phyloP scores from a whole-genome alignment of 2,888 invertebrate genomes.

The Escarpia spicata region DNA sequence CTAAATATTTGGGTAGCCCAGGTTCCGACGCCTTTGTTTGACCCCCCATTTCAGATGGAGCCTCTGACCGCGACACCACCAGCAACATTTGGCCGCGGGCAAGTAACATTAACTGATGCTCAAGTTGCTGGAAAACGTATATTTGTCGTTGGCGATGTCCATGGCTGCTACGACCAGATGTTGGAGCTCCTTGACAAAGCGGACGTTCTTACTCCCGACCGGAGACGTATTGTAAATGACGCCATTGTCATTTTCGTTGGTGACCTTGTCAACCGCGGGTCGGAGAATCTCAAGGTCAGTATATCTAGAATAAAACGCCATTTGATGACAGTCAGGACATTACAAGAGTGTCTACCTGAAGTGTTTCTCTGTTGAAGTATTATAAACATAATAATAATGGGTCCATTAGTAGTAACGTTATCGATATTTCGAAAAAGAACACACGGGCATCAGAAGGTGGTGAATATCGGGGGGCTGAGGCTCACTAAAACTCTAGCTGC shows the following conservation, averaged over 20 bases:
- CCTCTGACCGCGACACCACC: neutral
- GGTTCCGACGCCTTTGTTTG: no score
- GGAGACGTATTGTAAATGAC: slow-evolving; percentile 34
- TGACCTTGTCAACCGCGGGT: slow-evolving; percentile 64
- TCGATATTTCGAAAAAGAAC: no score
- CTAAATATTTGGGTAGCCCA: no score
- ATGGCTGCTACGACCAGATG: slow-evolving; percentile 64
- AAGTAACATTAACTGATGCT: slow-evolving; percentile 22
- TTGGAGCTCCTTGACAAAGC: slow-evolving; percentile 50
- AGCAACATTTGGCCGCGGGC: neutral
- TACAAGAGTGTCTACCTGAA: neutral
- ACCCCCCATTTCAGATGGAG: no score
- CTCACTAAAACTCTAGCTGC: no score
- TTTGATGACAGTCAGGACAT: slow-evolving; percentile 38
- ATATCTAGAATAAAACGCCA: slow-evolving; percentile 36
- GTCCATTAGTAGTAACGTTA: no score
- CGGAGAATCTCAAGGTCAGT: slow-evolving; percentile 55
- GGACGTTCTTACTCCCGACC: slow-evolving; percentile 20
- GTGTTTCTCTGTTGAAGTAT: neutral
- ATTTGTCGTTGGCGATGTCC: slow-evolving; percentile 65
- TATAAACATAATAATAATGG: no score
- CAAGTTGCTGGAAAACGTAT: slow-evolving; percentile 46
- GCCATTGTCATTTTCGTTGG: slow-evolving; percentile 57
- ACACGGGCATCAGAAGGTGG: no score
- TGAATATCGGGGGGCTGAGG: no score